Evolutionary conservation across 2,113 vertebrate species (phyloP), one percentile per base, ranked within the genome.

Genomic region (Hypocryptadius cinnamomeus): DNA sequence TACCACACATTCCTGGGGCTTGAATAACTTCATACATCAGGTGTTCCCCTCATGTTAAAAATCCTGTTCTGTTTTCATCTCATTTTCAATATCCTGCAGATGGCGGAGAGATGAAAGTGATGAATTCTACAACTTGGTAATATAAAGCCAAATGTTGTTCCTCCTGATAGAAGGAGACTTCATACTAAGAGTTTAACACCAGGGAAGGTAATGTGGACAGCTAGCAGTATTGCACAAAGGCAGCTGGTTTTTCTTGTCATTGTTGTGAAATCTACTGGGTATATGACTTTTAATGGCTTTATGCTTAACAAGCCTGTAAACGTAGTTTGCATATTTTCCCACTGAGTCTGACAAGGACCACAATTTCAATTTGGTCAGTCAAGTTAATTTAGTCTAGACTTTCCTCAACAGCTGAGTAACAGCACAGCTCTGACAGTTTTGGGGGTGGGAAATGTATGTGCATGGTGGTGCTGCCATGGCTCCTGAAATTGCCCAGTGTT

Each of bases 21-120:
- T 96, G 96, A 97, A 96, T 97, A 97, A 97, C 97, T 98, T 97
- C 94, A 93, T 97, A 97, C 89, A 95, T 98, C 96, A 96, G 96
- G 95, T 97, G 96, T 91, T 82, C 92, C 92, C 96, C 92, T 94
- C 92, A 88, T 95, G 93, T 95, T 95, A 93, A 96, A 96, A 97
- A 95, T 93, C 82, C 92, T 89, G 96, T 96, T 81, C 90, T 95
- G 93, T 96, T 97, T 97, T 97, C 86, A 95, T 97, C 97, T 97
- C 95, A 89, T 97, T 97, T 97, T 93, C 97, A 97, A 68, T 97
- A 96, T 96, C 95, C 95, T 98, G 97, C 97, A 98, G 97, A 97
- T 97, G 97, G 97, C 96, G 94, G 95, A 95, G 95, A 95, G 93
- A 95, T 96, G 96, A 95, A 97, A 97, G 96, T 92, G 96, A 95